A percentile compares a stretch with the other conserved stretches of the same genome.
Conservation (phyloP, 1,140 invertebrate species). For the Pinna nobilis region DNA sequence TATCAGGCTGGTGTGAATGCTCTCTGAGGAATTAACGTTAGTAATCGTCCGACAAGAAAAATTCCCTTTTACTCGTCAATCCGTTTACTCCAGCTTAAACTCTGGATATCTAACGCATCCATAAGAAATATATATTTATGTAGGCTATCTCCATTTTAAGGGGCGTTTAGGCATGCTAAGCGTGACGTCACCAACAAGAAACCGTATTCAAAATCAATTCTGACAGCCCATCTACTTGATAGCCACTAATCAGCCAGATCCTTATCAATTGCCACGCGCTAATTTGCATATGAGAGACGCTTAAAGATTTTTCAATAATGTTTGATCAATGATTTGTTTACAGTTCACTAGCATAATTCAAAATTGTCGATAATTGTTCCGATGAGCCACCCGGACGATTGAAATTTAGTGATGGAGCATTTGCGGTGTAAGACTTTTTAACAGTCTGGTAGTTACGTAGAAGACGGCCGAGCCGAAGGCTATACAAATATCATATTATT, state of each 20-base stretch:
- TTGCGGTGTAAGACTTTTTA: too few relatives aligned
- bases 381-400: too few relatives aligned
- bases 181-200: constrained; percentile 40
- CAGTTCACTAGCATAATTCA: constrained; percentile 23
- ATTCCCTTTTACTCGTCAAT: constrained; percentile 38
- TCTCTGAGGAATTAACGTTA: too few relatives aligned
- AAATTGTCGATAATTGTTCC: too few relatives aligned
- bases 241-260: constrained; percentile 35
- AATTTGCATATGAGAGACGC: constrained; percentile 46
- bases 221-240: constrained; percentile 29
- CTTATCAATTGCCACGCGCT: constrained; percentile 46
- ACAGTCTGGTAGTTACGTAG: too few relatives aligned
- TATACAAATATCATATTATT: neutral
- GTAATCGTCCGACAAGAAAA: too few relatives aligned
- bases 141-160: constrained; percentile 29
- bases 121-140: constrained; percentile 42
- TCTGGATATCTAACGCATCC: constrained; percentile 31
- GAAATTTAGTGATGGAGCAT: too few relatives aligned
- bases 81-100: constrained; percentile 38
- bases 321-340: constrained; percentile 21
- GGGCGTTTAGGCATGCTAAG: constrained; percentile 44
- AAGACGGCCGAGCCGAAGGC: too few relatives aligned
- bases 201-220: constrained; percentile 31
- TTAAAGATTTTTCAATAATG: constrained; percentile 13
- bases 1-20: neutral